These are phyloP conservation scores for Xestia rhomboidea DNA, from an alignment of 2,888 invertebrate species.

Conservation along the genomic window DNA sequence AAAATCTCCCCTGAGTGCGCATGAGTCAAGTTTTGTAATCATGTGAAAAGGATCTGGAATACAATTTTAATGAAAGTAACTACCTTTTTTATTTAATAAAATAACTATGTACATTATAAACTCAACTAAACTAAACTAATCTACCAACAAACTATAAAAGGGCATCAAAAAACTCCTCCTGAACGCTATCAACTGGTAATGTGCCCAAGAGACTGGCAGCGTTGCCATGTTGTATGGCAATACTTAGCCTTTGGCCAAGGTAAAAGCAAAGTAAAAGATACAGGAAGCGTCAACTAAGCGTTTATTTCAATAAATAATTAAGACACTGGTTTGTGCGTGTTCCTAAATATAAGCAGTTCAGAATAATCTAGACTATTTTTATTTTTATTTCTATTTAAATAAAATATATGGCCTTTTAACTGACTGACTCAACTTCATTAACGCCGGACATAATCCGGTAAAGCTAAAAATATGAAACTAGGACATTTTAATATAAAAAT, in stretches of 20 bases:
- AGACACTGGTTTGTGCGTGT: background rate
- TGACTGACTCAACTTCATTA: background rate
- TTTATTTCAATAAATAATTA: background rate
- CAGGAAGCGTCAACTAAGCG: no score
- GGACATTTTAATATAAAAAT: background rate
- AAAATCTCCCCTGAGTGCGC: slow-evolving; percentile 12
- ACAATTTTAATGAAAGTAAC: background rate
- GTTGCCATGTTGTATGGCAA: no score
- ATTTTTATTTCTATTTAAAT: no score
- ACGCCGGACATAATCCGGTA: background rate
- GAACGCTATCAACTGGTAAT: no score
- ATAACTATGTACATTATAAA: no score
- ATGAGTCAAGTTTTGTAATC: background rate
- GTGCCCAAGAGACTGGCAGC: no score
- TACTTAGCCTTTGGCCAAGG: no score
- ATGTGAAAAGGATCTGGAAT: background rate
- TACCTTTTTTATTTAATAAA: no score
- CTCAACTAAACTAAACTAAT: no score
- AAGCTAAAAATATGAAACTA: slow-evolving; percentile 4
- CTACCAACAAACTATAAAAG: no score
- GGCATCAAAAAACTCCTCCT: no score
- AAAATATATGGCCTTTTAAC: background rate
- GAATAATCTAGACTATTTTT: background rate
- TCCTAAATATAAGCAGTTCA: background rate
- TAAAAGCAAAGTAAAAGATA: no score